Conservation (phyloP, 2,888 invertebrate species). For the Acleris holmiana region DNA sequence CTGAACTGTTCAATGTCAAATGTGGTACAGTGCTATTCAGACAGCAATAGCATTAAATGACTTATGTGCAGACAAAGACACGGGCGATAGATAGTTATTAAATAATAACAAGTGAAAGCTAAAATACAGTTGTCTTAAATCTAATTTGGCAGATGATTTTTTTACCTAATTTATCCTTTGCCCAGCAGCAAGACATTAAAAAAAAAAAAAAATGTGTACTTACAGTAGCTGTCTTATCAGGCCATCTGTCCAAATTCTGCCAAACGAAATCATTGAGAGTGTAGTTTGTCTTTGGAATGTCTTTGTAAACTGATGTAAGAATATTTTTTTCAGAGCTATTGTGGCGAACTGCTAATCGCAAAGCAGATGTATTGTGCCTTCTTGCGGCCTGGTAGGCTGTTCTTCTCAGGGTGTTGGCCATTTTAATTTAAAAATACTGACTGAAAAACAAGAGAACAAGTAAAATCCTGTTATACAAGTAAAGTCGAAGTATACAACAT, state of each 20-base stretch:
- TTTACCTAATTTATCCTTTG: too few species aligned
- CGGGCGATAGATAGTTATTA: too few species aligned
- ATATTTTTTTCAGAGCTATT: constrained; percentile 58
- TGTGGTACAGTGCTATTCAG: too few species aligned
- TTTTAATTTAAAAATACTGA: constrained; percentile 37
- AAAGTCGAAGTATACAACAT: neutral
- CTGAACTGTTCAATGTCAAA: too few species aligned
- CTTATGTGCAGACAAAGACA: too few species aligned
- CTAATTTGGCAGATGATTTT: too few species aligned
- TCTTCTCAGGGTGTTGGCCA: constrained; percentile 53
- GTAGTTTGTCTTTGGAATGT: constrained; percentile 73
- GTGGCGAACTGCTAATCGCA: constrained; percentile 45
- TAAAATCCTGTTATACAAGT: neutral
- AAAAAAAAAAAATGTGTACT: constrained; percentile 56
- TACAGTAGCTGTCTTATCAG: constrained; percentile 87
- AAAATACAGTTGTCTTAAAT: too few species aligned
- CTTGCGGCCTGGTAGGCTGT: constrained; percentile 46
- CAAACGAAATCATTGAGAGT: constrained; percentile 86
- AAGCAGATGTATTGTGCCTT: constrained; percentile 40
- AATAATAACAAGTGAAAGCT: too few species aligned
- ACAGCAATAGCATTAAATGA: too few species aligned
- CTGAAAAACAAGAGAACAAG: constrained; percentile 11
- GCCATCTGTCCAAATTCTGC: constrained; percentile 86
- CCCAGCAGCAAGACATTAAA: too few species aligned
- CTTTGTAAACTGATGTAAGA: constrained; percentile 76